Percentiles rank a stretch among this genome's conserved stretches.
Conservation (phyloP, 2,113 vertebrate genomes). For the Elephantulus edwardii region DNA sequence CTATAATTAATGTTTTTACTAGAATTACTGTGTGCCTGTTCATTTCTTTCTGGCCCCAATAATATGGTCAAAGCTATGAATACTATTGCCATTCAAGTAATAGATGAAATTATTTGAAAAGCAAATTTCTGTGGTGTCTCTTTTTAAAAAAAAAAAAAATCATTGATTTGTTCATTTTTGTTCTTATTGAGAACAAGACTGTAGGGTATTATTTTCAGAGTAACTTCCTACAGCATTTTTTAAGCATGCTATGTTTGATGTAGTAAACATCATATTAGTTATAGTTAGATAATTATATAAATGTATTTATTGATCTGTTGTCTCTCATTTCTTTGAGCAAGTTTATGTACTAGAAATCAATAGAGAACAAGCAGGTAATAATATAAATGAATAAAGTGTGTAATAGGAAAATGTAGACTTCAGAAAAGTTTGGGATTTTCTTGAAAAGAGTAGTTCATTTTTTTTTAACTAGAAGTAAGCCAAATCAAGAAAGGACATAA, state of each 20-base stretch:
- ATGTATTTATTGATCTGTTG: not conserved
- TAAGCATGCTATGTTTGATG: not conserved
- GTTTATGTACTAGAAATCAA: not conserved
- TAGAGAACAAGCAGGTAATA: not conserved
- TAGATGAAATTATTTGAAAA: not conserved
- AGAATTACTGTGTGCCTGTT: slow-evolving; percentile 58
- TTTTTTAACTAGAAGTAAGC: not conserved
- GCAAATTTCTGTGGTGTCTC: not conserved
- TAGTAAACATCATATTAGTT: not conserved
- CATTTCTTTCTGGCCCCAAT: slow-evolving; percentile 42
- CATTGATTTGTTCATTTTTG: not conserved
- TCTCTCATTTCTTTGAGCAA: not conserved
- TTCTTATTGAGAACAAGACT: not conserved
- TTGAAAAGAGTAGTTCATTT: not conserved
- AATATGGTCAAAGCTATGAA: not conserved
- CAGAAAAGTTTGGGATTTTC: not conserved
- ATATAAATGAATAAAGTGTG: not conserved
- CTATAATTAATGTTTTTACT: slow-evolving; percentile 72
- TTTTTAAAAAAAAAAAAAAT: not conserved
- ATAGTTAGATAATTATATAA: not conserved
- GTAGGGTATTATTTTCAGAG: not conserved
- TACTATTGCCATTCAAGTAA: not conserved
- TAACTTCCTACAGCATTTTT: slow-evolving; percentile 3
- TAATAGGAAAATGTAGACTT: not conserved
- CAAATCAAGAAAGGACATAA: not conserved